A percentile compares a stretch with the other conserved stretches of the same genome.
Conservation (phyloP, 2,113 vertebrate species). For the Pan troglodytes region NHGRI_mPanTro3-v2.1_pri NC_072408.2:33452501-33453000, state of each 20-base stretch:
- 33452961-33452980: background rate
- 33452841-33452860: background rate
- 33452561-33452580: slow-evolving; percentile 15
- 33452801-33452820: background rate
- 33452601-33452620: background rate
- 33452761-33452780: background rate
- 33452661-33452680: background rate
- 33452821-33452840: background rate
- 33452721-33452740: background rate
- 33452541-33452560: background rate
- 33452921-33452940: background rate
- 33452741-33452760: slow-evolving; percentile 13
- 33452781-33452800: background rate
- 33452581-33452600: slow-evolving; percentile 35
- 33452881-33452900: background rate
- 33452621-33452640: slow-evolving; percentile 5
- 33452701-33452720: background rate
- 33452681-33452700: background rate
- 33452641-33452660: slow-evolving; percentile 28
- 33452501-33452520: slow-evolving; percentile 1
- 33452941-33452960: background rate
- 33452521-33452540: slow-evolving; percentile 5
- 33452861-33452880: background rate
- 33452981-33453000: background rate
- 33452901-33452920: background rate